Base-by-base conservation (phyloP, 1,140 invertebrate species). In the Drosophila gunungcola region DNA sequence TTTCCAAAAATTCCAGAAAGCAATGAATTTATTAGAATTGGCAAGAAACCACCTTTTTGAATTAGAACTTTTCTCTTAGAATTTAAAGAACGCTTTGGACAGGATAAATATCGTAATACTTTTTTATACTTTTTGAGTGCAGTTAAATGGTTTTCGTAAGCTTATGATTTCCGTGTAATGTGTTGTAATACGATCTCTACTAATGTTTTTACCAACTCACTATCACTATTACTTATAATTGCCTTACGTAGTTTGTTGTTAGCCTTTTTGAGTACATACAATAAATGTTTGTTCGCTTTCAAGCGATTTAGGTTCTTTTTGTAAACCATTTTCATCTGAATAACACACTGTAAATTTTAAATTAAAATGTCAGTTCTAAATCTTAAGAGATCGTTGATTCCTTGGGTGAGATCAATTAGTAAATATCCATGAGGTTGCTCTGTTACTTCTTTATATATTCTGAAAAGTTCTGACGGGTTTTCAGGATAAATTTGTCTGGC, bases 241-340 rank as follows among this genome's bases (percentile, higher is more conserved):
- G 45, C 45, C n/a, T 27, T 29, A 6, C 45, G n/a, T 13, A 49
- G 57, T 12, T 49, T 51, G 5, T 32, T 16, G 5, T 51, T 51
- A 29, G 60, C 49, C 16, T 21, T 21, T 21, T 21, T 21, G 16
- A 21, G 16, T 21, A 21, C 16, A 21, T 21, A 21, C 16, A 21
- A 21, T 21, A 21, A 21, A 21, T 21, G 16, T 21, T 32, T 16
- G 5, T 51, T 51, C 29, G 60, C 49, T 62, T 43, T 53, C 16
- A 43, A 13, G n/a, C 49, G 39, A 13, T 12, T 39, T 49, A 60
- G 16, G 10, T 9, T 60, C 45, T 49, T 60, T 51, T 60, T 49
- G 45, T 38, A 60, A 60, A 60, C 25, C 57, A 49, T 49, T 38
- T 49, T 60, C 32, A 10, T 60, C 34, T 1, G 42, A 34, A 58